phyloP scores from a whole-genome alignment of 2,113 vertebrate genomes.

The Takifugu bimaculatus region DNA sequence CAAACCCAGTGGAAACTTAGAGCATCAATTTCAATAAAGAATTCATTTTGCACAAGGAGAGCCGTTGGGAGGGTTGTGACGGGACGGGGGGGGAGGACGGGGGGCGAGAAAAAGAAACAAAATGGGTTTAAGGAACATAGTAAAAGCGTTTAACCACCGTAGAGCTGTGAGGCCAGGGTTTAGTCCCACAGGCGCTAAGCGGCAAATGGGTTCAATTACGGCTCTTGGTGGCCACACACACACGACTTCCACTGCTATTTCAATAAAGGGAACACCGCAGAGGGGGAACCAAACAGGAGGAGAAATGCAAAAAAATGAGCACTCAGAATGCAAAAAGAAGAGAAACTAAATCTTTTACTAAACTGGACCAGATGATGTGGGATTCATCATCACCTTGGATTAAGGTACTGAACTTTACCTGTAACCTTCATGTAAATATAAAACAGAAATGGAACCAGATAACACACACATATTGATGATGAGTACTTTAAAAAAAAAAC shows the following conservation, averaged over 20 bases:
- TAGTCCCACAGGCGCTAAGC: conserved; percentile 75
- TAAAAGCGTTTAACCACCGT: conserved; percentile 66
- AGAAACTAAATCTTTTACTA: conserved; percentile 54
- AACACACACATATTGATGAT: not conserved
- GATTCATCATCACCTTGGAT: conserved; percentile 53
- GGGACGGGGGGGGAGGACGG: not conserved
- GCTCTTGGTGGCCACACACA: conserved; percentile 66
- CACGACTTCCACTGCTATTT: conserved; percentile 65
- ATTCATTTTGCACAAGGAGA: conserved; percentile 37
- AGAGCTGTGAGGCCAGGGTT: conserved; percentile 66
- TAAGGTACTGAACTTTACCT: conserved; percentile 40
- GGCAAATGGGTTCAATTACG: conserved; percentile 81
- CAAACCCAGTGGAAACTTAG: conserved; percentile 46
- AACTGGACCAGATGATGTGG: conserved; percentile 73
- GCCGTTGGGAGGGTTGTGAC: conserved; percentile 9
- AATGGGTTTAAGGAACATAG: conserved; percentile 66
- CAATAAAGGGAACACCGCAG: conserved; percentile 61
- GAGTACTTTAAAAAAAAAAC: no score
- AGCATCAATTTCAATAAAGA: conserved; percentile 62
- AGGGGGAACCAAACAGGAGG: conserved; percentile 56
- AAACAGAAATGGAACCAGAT: conserved; percentile 17
- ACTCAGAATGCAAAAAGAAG: conserved; percentile 16
- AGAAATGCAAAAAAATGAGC: conserved; percentile 56
- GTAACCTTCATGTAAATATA: conserved; percentile 33
- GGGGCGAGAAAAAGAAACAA: conserved; percentile 42